Percentiles rank a stretch among this genome's conserved stretches.
Conservation (phyloP, 2,113 vertebrate genomes). For the Gallinago undulata region DNA sequence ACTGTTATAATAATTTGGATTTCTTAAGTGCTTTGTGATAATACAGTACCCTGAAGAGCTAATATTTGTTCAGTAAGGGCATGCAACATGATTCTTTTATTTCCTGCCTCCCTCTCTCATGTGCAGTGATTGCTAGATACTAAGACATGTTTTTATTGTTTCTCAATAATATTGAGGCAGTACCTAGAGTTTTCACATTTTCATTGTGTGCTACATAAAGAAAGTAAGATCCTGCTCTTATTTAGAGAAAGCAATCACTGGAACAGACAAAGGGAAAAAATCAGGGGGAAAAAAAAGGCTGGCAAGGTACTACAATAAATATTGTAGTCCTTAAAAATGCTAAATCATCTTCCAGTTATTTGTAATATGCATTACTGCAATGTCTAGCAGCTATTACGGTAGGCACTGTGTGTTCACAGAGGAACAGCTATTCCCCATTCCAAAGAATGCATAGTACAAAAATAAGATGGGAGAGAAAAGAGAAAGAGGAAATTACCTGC, state of each 20-base stretch:
- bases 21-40: conserved; percentile 43
- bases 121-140: conserved; percentile 21
- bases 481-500: neutral
- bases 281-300: neutral
- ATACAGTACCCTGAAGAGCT: conserved; percentile 32
- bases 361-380: neutral
- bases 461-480: neutral
- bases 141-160: conserved; percentile 48
- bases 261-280: neutral
- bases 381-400: neutral
- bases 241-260: neutral
- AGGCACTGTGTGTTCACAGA: neutral
- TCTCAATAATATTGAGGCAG: conserved; percentile 12
- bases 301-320: neutral
- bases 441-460: neutral
- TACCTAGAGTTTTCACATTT: conserved; percentile 24
- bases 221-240: neutral
- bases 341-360: neutral
- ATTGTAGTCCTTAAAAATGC: neutral
- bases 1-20: neutral
- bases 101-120: conserved; percentile 9
- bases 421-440: neutral
- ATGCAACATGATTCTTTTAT: conserved; percentile 38
- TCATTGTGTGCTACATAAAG: conserved; percentile 41
- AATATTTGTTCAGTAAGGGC: conserved; percentile 27